These are phyloP conservation scores for Ciconia boyciana DNA, from an alignment of 2,113 vertebrate species.

Conservation along the genomic window DNA sequence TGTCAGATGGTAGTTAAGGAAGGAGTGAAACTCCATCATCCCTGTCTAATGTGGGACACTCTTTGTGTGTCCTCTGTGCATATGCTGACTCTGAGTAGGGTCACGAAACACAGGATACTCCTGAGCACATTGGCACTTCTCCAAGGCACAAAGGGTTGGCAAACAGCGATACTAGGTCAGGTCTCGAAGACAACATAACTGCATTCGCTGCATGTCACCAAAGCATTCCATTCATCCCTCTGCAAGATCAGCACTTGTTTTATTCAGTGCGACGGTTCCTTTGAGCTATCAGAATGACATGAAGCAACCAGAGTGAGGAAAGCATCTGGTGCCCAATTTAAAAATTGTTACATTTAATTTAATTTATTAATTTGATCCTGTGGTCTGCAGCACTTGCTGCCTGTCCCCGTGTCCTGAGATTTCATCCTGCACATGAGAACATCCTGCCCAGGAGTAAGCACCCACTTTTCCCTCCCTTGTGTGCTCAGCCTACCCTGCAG, in stretches of 20 bases:
- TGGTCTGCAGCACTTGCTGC: background rate
- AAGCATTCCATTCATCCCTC: background rate
- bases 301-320: background rate
- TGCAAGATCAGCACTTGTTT: background rate
- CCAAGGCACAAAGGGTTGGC: background rate
- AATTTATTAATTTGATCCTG: background rate
- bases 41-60: background rate
- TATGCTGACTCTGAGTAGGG: background rate
- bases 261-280: background rate
- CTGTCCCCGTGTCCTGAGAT: background rate
- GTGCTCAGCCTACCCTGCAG: background rate
- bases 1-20: background rate
- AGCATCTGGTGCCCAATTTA: background rate
- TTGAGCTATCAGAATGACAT: background rate
- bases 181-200: background rate
- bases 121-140: background rate
- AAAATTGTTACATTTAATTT: background rate
- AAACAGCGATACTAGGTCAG: background rate
- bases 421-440: background rate
- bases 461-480: fast-evolving
- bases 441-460: background rate
- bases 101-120: background rate
- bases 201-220: background rate
- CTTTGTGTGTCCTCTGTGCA: background rate
- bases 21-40: background rate